Evolutionary conservation across 2,888 invertebrate species (phyloP), one percentile per base, ranked within the genome.

Genomic region (Chloroclysta siterata): DNA sequence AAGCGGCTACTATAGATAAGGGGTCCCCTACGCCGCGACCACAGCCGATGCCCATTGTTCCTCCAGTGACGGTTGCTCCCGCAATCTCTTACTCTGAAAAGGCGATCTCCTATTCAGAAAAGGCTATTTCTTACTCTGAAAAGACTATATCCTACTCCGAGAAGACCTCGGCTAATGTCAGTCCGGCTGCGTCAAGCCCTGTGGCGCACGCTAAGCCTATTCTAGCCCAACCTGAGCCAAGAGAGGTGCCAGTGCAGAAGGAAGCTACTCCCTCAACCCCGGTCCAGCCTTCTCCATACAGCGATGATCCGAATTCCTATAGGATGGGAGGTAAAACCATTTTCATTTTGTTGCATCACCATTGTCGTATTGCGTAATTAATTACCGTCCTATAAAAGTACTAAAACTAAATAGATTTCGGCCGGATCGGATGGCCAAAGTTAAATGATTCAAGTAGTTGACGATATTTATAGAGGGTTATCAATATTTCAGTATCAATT

Each of bases 321-420:
- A 93, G 95, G 77, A 95, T 95, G 94, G 96, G 95, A 85, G 96
- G 96, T 96, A 85, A 93, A 88, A 87, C 36, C 10, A n/a, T 48
- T 22, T 54, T 6, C 11, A 33, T 33, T 15, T 42, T 36, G 0
- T 56, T 48, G 14, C 14, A 28, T 52, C 46, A 47, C 17, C 36
- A 47, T n/a, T 28, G 0, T 47, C 11, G 36, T 39, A 11, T 39
- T 11, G 11, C 4, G 11, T 11, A 39, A 39, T 11, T 11, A 11
- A 39, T 39, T 22, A 22, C 22, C 3, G 22, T 22, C 3, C 22
- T 22, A 22, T 22, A 22, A n/a, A n/a, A n/a, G n/a, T n/a, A n/a
- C n/a, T n/a, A n/a, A 22, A 22, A 22, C 22, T 22, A 22, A 22
- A 22, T 22, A 3, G 22, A 22, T n/a, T n/a, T n/a, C n/a, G n/a